These are phyloP conservation scores for Octodon degus DNA, from an alignment of 2,113 vertebrate species.

Conservation along the genomic window DNA sequence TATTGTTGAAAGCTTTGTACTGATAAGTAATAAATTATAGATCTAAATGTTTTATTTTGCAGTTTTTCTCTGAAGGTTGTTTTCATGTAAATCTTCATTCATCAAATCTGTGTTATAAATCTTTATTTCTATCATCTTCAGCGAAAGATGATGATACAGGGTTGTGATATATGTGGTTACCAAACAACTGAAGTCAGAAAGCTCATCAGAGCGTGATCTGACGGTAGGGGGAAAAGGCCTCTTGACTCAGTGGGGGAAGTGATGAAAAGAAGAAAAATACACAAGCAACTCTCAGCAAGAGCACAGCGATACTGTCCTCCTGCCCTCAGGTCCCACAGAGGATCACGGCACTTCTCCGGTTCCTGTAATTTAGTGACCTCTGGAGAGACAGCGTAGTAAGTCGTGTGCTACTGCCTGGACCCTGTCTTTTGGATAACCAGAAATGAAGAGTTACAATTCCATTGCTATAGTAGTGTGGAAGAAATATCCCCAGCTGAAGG, in stretches of 20 bases:
- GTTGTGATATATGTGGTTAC: neutral
- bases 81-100: neutral
- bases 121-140: neutral
- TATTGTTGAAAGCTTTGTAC: neutral
- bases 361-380: neutral
- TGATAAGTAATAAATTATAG: neutral
- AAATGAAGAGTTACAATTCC: neutral
- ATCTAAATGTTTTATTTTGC: neutral
- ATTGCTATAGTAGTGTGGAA: neutral
- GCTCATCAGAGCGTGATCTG: neutral
- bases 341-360: neutral
- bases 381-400: neutral
- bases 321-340: neutral
- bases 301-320: neutral
- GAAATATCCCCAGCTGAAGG: neutral
- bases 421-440: neutral
- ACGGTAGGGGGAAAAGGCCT: neutral
- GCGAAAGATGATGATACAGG: neutral
- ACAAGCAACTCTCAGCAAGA: neutral
- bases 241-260: neutral
- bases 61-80: neutral
- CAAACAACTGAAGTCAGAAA: neutral
- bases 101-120: neutral
- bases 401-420: neutral
- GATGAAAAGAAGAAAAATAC: constrained; percentile 19